These are phyloP conservation scores for Mythimna vitellina DNA, from an alignment of 2,888 invertebrate genomes.

Conservation along the genomic window DNA sequence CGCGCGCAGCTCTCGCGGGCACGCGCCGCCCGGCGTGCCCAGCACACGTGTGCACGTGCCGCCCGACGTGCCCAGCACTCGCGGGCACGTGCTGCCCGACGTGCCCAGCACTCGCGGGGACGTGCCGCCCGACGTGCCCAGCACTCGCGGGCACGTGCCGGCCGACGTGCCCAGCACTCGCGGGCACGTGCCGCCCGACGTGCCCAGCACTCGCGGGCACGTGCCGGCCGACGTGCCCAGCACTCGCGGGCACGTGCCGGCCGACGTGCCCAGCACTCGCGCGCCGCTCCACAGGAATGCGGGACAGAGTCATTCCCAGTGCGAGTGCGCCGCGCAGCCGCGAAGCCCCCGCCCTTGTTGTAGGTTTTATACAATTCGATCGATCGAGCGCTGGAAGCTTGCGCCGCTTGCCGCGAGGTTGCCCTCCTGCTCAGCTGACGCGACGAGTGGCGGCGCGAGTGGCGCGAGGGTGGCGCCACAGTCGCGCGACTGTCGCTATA, in stretches of 20 bases:
- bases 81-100: no score
- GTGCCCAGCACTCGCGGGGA: no score
- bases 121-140: no score
- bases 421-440: not conserved
- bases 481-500: constrained; percentile 22
- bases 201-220: no score
- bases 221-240: no score
- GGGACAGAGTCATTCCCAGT: constrained; percentile 15
- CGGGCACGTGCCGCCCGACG: no score
- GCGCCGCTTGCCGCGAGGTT: constrained; percentile 11
- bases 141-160: no score
- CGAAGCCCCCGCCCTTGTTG: constrained; percentile 57
- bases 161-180: no score
- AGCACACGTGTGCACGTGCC: constrained; percentile 56
- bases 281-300: constrained; percentile 42
- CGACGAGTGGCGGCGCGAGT: not conserved
- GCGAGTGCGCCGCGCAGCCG: constrained; percentile 41
- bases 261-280: no score
- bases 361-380: constrained; percentile 58
- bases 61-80: constrained; percentile 51
- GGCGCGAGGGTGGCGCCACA: constrained; percentile 1
- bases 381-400: constrained; percentile 51
- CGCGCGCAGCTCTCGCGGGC: constrained; percentile 42
- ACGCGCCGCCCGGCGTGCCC: constrained; percentile 71
- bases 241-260: no score